Evolutionary conservation across 2,888 invertebrate genomes (phyloP), one percentile per base, ranked within the genome.

Genomic region (Priocnemis perturbator): DNA sequence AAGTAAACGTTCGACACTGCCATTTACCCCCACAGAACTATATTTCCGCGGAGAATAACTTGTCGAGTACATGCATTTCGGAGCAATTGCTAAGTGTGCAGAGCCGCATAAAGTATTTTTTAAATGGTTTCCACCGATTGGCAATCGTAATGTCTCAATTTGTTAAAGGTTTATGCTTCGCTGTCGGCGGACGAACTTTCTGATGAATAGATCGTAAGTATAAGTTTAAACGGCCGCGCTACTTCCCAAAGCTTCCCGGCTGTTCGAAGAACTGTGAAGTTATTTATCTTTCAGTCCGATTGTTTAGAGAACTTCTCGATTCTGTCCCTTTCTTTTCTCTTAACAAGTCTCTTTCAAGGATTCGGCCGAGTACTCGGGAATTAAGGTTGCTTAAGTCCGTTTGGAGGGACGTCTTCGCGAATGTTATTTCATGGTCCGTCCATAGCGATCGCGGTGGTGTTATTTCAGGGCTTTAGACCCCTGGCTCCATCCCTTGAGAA

Each of bases 341-440:
- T 58, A 60, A 11, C 60, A 21, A 37, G 57, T 20, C 63, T 48
- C 55, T 64, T 64, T 68, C 47, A 56, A 45, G 61, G 50, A 73
- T 76, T 66, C 64, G 56, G 21, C 52, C 60, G 53, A 48, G 63
- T 58, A 67, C 64, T 64, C 56, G 26, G 59, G 62, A 37, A 67
- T 68, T 52, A 59, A 61, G 60, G 37, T 52, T 37, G 52, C 23
- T 26, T 45, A 60, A 64, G 63, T 66, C 69, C 62, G 68, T 67
- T 62, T 14, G 11, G 47, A 60, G 69, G 17, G 60, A 45, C 67
- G 67, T 64, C 65, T 60, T 67, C 50, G 61, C 60, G 56, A 62
- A 66, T 72, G 67, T 76, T 78, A 72, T 76, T 78, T 72, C 61
- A 65, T 50, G 69, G 63, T 58, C 47, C 59, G 57, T n/a, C 61